Evolutionary conservation across 2,797 vertebrate genomes (phyloP).

Genomic region (Mormyrus hasselquistii): DNA sequence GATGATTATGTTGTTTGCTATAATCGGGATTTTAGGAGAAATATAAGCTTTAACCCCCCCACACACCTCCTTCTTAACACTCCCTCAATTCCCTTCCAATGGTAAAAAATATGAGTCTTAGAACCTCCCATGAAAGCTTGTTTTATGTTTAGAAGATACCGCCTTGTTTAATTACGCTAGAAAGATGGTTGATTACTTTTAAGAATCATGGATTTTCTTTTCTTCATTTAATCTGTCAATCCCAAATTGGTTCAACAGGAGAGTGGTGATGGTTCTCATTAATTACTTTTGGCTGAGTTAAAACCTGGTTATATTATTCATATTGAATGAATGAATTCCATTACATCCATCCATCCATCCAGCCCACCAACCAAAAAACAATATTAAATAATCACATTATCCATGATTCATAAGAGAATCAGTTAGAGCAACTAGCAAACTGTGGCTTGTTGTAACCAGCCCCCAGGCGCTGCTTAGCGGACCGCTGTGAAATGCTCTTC

Average conservation of each 20-base stretch:
- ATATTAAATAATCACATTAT: background rate
- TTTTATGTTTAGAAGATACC: slow-evolving; percentile 16
- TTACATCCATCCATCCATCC: background rate
- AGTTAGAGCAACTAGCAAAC: background rate
- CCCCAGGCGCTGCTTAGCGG: background rate
- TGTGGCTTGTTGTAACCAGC: background rate
- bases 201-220: background rate
- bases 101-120: background rate
- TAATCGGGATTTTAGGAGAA: background rate
- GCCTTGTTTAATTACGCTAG: slow-evolving; percentile 35
- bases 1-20: background rate
- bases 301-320: background rate
- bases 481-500: background rate
- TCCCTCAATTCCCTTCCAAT: background rate
- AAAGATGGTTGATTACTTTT: slow-evolving; percentile 18
- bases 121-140: background rate
- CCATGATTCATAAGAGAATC: background rate
- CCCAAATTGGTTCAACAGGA: background rate
- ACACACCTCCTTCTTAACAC: background rate
- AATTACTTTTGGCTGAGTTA: background rate
- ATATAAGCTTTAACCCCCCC: background rate
- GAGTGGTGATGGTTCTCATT: background rate
- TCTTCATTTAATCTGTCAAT: background rate
- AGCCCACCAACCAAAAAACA: background rate
- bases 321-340: background rate